phyloP scores from a whole-genome alignment of 2,113 vertebrate species.

The Propithecus coquereli region DNA sequence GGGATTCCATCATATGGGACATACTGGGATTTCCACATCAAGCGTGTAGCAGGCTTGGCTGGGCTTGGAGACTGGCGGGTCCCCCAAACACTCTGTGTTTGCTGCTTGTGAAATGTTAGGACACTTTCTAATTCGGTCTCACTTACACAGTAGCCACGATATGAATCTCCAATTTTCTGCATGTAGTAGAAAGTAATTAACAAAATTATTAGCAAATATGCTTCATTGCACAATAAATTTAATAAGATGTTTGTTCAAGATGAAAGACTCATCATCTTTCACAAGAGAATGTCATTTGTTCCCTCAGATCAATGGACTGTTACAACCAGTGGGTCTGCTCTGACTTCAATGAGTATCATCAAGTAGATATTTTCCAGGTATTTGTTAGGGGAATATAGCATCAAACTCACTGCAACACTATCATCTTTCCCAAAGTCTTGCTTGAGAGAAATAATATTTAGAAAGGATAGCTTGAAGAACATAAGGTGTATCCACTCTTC shows the following conservation, averaged over 20 bases:
- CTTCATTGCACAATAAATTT: constrained; percentile 18
- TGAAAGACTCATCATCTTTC: constrained; percentile 10
- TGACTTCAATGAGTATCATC: constrained; percentile 7
- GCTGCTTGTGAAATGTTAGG: constrained; percentile 88
- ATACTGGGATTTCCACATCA: constrained; percentile 93
- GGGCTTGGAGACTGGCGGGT: constrained; percentile 89
- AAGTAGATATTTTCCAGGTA: not conserved
- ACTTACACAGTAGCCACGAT: constrained; percentile 87
- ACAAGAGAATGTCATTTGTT: constrained; percentile 4
- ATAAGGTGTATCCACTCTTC: not conserved
- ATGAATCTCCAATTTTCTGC: constrained; percentile 92
- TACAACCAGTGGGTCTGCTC: not conserved
- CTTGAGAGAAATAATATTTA: constrained; percentile 16
- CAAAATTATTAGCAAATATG: constrained; percentile 71
- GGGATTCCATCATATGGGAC: constrained; percentile 90
- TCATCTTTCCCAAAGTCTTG: constrained; percentile 16
- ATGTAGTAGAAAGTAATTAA: constrained; percentile 74
- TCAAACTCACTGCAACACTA: not conserved
- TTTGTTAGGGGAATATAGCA: not conserved
- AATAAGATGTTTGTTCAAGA: constrained; percentile 26
- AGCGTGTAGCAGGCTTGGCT: constrained; percentile 87
- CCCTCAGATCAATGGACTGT: not conserved
- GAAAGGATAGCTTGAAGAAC: not conserved
- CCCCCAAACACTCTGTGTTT: constrained; percentile 88
- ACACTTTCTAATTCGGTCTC: constrained; percentile 88